Conservation (phyloP, 1,140 invertebrate genomes). For the Samia ricini region DNA sequence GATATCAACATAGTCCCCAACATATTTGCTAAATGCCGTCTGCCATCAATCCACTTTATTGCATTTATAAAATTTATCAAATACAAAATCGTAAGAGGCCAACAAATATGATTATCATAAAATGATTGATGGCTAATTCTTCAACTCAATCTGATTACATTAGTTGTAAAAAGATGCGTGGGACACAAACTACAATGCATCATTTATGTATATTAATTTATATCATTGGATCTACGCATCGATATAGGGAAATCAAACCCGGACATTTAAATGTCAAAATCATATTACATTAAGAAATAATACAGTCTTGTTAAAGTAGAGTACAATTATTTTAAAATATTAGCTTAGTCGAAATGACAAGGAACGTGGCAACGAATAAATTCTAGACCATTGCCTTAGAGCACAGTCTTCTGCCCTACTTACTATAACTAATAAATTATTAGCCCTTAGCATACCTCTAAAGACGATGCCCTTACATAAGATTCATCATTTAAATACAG, state of each 20-base stretch:
- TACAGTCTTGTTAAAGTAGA: neutral
- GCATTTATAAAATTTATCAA: conserved; percentile 3
- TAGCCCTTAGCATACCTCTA: no score
- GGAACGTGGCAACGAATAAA: neutral
- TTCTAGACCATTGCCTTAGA: neutral
- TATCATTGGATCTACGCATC: conserved; percentile 41
- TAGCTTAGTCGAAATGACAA: neutral
- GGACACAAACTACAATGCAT: conserved; percentile 62
- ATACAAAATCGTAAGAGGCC: conserved; percentile 56
- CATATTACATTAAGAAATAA: neutral
- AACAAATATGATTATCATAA: conserved; percentile 73
- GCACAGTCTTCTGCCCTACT: neutral
- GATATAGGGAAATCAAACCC: conserved; percentile 21
- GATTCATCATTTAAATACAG: no score
- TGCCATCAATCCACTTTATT: neutral
- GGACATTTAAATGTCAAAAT: conserved; percentile 23
- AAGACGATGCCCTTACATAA: no score
- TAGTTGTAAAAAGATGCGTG: conserved; percentile 64
- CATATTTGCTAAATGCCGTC: neutral
- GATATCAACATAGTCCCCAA: neutral
- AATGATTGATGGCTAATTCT: conserved; percentile 75
- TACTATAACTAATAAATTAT: no score
- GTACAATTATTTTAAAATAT: neutral
- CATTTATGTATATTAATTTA: conserved; percentile 48
- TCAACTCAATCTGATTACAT: conserved; percentile 61